These are phyloP conservation scores for Intellagama lesueurii DNA, from an alignment of 2,797 vertebrate species.

Conservation along the genomic window DNA sequence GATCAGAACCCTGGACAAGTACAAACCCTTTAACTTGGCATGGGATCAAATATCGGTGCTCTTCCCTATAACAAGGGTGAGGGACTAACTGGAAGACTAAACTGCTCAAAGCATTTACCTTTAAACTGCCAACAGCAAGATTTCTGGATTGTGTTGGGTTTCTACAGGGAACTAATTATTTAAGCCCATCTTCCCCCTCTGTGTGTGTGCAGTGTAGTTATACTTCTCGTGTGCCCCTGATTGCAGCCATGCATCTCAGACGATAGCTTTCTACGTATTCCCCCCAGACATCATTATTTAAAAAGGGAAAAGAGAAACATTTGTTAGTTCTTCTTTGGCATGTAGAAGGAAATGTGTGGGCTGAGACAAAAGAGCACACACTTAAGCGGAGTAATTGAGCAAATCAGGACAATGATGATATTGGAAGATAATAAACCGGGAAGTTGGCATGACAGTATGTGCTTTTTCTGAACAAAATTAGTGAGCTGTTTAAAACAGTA, in stretches of 20 bases:
- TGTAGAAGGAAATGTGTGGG: constrained; percentile 27
- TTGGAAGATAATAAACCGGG: constrained; percentile 49
- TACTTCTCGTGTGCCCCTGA: constrained; percentile 9
- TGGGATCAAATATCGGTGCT: constrained; percentile 40
- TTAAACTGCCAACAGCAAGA: constrained; percentile 46
- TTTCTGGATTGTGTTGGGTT: constrained; percentile 27
- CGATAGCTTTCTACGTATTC: constrained; percentile 42
- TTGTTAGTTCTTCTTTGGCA: constrained; percentile 32
- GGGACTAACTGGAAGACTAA: constrained; percentile 50
- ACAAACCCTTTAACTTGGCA: constrained; percentile 37
- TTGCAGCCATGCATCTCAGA: constrained; percentile 33
- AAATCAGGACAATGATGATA: constrained; percentile 38
- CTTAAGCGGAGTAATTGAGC: constrained; percentile 52
- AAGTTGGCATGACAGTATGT: constrained; percentile 46
- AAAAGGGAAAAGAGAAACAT: constrained; percentile 51
- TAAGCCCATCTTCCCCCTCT: constrained; percentile 24
- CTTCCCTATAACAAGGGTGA: constrained; percentile 43
- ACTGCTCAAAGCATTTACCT: constrained; percentile 55
- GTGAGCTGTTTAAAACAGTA: constrained; percentile 49
- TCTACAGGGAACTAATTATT: constrained; percentile 63
- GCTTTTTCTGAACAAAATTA: constrained; percentile 61
- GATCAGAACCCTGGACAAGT: constrained; percentile 38
- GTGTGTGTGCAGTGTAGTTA: background rate
- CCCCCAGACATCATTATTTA: constrained; percentile 55
- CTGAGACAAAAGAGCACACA: constrained; percentile 47